These are phyloP conservation scores for Ormyrus thymus DNA, from an alignment of 2,888 invertebrate genomes.

Conservation along the genomic window DNA sequence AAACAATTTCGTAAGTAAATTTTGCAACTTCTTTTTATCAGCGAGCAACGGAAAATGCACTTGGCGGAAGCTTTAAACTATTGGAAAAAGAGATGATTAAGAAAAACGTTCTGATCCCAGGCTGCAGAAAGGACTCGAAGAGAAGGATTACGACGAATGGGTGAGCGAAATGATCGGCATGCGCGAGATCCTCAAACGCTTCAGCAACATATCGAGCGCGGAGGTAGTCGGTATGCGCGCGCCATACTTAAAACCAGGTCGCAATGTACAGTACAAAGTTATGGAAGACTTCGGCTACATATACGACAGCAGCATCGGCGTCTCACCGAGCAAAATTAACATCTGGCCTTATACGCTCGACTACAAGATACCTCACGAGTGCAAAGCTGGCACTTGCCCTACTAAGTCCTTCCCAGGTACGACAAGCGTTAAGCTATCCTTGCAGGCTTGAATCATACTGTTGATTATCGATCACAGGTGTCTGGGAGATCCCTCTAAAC, in stretches of 20 bases:
- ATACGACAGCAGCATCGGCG: constrained; percentile 94
- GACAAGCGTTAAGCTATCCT: background rate
- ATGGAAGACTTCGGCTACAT: constrained; percentile 94
- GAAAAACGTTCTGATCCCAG: constrained; percentile 68
- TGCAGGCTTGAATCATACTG: background rate
- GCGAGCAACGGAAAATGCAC: no score
- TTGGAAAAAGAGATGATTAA: background rate
- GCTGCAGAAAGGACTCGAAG: constrained; percentile 88
- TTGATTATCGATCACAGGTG: constrained; percentile 75
- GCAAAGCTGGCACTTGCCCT: constrained; percentile 94
- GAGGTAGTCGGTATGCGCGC: constrained; percentile 92
- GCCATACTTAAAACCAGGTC: constrained; percentile 93
- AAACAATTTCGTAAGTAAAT: constrained; percentile 82
- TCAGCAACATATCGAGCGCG: constrained; percentile 87
- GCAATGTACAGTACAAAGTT: constrained; percentile 94
- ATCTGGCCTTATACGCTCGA: constrained; percentile 97
- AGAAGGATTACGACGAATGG: constrained; percentile 94
- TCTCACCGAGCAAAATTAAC: constrained; percentile 86
- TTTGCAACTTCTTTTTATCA: background rate
- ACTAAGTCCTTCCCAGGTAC: constrained; percentile 90
- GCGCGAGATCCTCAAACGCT: constrained; percentile 89
- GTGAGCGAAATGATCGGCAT: constrained; percentile 95
- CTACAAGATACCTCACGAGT: constrained; percentile 94
- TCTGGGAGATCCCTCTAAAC: constrained; percentile 95
- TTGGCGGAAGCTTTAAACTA: no score